phyloP scores from a whole-genome alignment of 2,113 vertebrate genomes.

The Gadus chalcogrammus region DNA sequence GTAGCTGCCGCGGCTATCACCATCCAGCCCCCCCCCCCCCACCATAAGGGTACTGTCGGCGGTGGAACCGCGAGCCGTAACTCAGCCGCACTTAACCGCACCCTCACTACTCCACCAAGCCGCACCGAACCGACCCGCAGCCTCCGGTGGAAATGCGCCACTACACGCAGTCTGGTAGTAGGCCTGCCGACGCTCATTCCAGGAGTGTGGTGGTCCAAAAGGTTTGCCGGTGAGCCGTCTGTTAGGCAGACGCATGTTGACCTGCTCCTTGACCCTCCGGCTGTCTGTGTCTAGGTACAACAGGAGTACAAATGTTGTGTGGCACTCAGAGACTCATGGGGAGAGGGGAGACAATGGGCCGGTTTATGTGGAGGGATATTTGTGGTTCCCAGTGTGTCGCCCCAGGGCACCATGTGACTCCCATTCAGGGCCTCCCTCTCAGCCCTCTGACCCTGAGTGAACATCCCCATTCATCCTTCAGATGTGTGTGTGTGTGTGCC shows the following conservation, averaged over 20 bases:
- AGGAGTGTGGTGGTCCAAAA: no score
- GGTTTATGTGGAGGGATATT: slow-evolving; percentile 57
- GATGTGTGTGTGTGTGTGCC: slow-evolving; percentile 33
- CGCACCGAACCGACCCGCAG: no score
- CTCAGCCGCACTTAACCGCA: no score
- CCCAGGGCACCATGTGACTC: slow-evolving; percentile 68
- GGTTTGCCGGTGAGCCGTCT: no score
- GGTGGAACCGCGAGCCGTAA: no score
- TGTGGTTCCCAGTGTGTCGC: slow-evolving; percentile 48
- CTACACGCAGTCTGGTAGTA: no score
- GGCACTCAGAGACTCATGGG: slow-evolving; percentile 21
- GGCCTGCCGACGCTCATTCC: no score
- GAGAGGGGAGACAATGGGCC: slow-evolving; percentile 61
- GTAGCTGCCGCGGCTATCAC: no score
- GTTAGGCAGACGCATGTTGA: background rate
- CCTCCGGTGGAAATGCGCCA: no score
- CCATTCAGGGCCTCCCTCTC: slow-evolving; percentile 59
- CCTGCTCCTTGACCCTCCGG: background rate
- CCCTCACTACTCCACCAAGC: no score
- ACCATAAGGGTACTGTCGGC: no score
- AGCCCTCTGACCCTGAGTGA: slow-evolving; percentile 49
- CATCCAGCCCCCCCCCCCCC: no score
- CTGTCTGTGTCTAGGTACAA: slow-evolving; percentile 1
- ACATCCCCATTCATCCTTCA: slow-evolving; percentile 46
- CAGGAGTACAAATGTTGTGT: slow-evolving; percentile 5